Evolutionary conservation across 2,888 invertebrate genomes (phyloP).

Genomic region (Nebria brevicollis): DNA sequence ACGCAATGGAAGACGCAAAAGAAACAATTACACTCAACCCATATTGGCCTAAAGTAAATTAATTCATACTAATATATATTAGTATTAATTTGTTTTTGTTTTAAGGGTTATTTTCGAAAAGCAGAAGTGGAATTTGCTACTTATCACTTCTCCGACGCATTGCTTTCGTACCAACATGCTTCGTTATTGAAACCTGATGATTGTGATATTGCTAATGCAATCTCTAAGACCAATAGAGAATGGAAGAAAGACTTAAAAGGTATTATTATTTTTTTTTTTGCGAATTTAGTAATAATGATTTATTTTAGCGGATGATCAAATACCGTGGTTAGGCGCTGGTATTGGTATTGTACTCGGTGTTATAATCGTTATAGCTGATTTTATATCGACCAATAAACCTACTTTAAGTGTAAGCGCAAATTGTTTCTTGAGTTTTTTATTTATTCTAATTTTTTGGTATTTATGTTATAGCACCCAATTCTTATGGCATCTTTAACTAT

Average conservation of each 20-base stretch:
- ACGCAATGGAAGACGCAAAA: slow-evolving; percentile 81
- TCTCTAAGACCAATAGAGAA: slow-evolving; percentile 69
- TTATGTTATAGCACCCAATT: slow-evolving; percentile 72
- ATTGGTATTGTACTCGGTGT: slow-evolving; percentile 78
- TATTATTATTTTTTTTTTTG: slow-evolving; percentile 53
- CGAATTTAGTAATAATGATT: slow-evolving; percentile 34
- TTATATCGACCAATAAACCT: slow-evolving; percentile 72
- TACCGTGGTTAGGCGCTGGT: slow-evolving; percentile 80
- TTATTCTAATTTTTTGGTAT: slow-evolving; percentile 28
- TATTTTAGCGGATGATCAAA: slow-evolving; percentile 73
- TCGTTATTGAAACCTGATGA: slow-evolving; percentile 75
- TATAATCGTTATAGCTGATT: slow-evolving; percentile 75
- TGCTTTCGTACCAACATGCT: slow-evolving; percentile 75
- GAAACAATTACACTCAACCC: slow-evolving; percentile 79
- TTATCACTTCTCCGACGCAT: slow-evolving; percentile 73
- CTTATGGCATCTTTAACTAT: slow-evolving; percentile 78
- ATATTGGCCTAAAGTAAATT: slow-evolving; percentile 78
- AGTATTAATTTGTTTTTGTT: slow-evolving; percentile 12
- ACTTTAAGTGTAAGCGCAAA: slow-evolving; percentile 69
- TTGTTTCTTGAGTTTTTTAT: slow-evolving; percentile 14
- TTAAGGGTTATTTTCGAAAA: slow-evolving; percentile 76
- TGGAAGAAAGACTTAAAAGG: slow-evolving; percentile 72
- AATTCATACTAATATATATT: neutral
- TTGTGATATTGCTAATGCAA: slow-evolving; percentile 70
- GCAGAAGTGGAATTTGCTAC: slow-evolving; percentile 78